Conservation (phyloP, 2,888 invertebrate species). For the Diarsia dahlii region DNA sequence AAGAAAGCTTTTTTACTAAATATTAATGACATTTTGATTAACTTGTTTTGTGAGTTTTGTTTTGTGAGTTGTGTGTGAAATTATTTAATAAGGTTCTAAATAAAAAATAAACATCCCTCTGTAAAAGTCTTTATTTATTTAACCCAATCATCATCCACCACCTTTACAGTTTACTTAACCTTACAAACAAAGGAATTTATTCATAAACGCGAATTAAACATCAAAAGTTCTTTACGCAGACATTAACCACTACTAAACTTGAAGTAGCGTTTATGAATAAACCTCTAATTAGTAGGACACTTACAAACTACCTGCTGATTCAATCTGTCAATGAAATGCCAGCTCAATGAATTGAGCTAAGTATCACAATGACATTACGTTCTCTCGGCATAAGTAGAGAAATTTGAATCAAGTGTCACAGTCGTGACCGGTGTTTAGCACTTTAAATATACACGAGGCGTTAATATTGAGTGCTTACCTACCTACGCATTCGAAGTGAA, state of each 20-base stretch:
- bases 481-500: conserved; percentile 26
- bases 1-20: not conserved
- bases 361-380: conserved; percentile 18
- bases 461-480: conserved; percentile 28
- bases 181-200: not conserved
- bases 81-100: conserved; percentile 4
- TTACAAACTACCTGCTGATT: not conserved
- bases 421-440: conserved; percentile 36
- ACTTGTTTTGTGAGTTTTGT: not conserved
- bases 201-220: not conserved
- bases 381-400: conserved; percentile 45
- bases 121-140: conserved; percentile 35
- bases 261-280: not conserved
- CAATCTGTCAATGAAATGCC: conserved; percentile 8
- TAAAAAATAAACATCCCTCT: conserved; percentile 11
- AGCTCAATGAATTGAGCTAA: conserved; percentile 22
- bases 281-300: not conserved
- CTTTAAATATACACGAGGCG: conserved; percentile 34
- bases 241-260: not conserved
- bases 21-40: not conserved
- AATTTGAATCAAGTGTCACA: conserved; percentile 44
- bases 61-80: conserved; percentile 4
- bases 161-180: not conserved
- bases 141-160: not conserved
- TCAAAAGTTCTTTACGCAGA: not conserved